phyloP scores from a whole-genome alignment of 1,140 invertebrate genomes.

The Antheraea mylitta region DNA sequence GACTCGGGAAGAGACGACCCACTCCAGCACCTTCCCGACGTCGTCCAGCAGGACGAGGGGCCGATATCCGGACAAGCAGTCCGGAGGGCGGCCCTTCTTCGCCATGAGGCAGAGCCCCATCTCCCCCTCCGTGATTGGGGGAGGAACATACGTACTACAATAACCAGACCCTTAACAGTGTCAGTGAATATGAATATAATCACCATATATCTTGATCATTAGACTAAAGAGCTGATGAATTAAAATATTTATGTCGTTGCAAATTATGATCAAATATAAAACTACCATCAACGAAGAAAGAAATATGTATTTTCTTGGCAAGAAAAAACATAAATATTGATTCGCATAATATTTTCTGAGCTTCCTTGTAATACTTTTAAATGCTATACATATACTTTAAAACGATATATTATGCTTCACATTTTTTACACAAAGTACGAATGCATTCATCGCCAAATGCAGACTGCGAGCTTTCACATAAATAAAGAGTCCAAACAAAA shows the following conservation, averaged over 20 bases:
- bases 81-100: too few species aligned
- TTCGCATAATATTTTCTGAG: background rate
- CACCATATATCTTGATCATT: background rate
- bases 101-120: too few species aligned
- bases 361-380: background rate
- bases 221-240: background rate
- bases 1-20: too few species aligned
- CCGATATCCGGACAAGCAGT: too few species aligned
- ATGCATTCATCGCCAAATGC: constrained; percentile 41
- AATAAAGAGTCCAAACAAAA: constrained; percentile 38
- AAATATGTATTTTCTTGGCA: background rate
- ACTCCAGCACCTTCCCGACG: too few species aligned
- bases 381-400: background rate
- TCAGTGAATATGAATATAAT: too few species aligned
- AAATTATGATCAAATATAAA: too few species aligned
- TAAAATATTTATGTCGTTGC: background rate
- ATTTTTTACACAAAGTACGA: constrained; percentile 7
- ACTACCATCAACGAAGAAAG: too few species aligned
- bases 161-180: too few species aligned
- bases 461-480: constrained; percentile 26
- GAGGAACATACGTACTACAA: too few species aligned
- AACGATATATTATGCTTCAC: background rate
- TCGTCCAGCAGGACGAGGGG: too few species aligned
- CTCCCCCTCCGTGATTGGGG: too few species aligned
- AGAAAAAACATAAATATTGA: background rate